Base-by-base conservation (phyloP, 2,113 vertebrate species). In the Delphinapterus leucas region DNA sequence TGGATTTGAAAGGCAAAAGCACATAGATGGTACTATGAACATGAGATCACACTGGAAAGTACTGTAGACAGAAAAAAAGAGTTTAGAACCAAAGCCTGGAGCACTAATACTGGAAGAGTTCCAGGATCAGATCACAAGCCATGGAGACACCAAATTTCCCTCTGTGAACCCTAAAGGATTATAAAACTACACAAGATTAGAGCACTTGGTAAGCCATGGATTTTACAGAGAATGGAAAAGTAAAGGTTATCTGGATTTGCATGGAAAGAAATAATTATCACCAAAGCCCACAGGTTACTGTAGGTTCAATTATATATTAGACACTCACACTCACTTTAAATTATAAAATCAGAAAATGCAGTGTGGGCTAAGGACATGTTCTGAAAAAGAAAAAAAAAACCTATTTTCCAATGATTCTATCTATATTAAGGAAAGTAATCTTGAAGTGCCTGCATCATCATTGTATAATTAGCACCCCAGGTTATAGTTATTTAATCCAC, bases 401-500 rank as follows among this genome's bases (percentile, higher is more conserved):
- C 0, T 3, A 49, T 87, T 81, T 96, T 58, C 4, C 2, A 58
- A 85, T 92, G 96, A 68, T n/a, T 86, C 28, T 81, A 65, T 88
- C 71, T 71, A 17, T 71, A 68, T 79, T 88, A 95, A 90, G 61
- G 73, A 82, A 86, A 85, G 82, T 97, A 95, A 84, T 98, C 84
- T 93, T 87, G 83, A 85, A 93, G 53, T 84, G 55, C 92, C 74
- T 95, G 36, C 93, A 97, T 94, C 97, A 97, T 93, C 49, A 84
- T 73, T 97, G 89, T 97, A 92, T 98, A 97, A 98, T 98, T 98
- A 98, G 96, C 97, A 98, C 97, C 96, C 70, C 84, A 92, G 98
- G 98, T 96, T 76, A 0, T 97, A 98, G 98, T 98, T 98, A 98
- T 98, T 98, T 98, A 98, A 98, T 98, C 96, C 97, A 21, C 49